A percentile compares a stretch with the other conserved stretches of the same genome.
These are phyloP conservation scores for Drosophila saltans DNA, from an alignment of 1,140 invertebrate species.

Conservation along the genomic window DNA sequence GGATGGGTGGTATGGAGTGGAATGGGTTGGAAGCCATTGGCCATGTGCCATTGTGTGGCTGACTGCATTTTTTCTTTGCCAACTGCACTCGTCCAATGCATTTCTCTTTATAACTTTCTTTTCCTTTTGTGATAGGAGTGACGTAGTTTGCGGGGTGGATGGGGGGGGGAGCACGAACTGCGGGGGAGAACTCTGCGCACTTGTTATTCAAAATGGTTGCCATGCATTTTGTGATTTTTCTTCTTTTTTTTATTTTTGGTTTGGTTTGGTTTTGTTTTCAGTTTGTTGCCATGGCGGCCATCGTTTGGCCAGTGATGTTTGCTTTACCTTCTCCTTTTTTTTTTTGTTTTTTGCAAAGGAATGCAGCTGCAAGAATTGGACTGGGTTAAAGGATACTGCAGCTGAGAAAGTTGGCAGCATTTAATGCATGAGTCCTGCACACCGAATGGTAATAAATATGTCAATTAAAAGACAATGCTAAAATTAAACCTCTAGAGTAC, in stretches of 20 bases:
- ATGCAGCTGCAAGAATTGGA: constrained; percentile 41
- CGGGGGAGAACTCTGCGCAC: constrained; percentile 48
- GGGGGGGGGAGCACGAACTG: not conserved
- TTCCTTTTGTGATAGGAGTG: constrained; percentile 37
- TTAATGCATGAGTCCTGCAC: not conserved
- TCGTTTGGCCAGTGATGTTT: constrained; percentile 44
- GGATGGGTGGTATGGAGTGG: constrained; percentile 8
- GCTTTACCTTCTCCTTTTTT: constrained; percentile 63
- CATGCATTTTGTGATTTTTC: constrained; percentile 69
- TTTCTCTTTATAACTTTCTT: constrained; percentile 58
- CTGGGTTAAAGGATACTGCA: constrained; percentile 7
- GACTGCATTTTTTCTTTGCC: constrained; percentile 70
- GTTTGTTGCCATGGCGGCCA: constrained; percentile 73
- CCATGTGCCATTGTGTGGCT: constrained; percentile 42
- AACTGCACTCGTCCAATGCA: constrained; percentile 74
- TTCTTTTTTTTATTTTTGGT: constrained; percentile 66
- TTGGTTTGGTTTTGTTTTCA: constrained; percentile 40
- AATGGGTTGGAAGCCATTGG: constrained; percentile 32
- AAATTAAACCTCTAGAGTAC: not conserved
- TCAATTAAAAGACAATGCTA: constrained; percentile 8
- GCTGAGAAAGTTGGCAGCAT: constrained; percentile 4
- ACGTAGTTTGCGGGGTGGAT: not conserved
- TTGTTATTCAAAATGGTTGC: constrained; percentile 81
- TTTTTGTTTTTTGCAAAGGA: constrained; percentile 50
- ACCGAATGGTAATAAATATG: constrained; percentile 17